Conservation (phyloP, 2,797 vertebrate species). For the Neosalanx taihuensis region DNA sequence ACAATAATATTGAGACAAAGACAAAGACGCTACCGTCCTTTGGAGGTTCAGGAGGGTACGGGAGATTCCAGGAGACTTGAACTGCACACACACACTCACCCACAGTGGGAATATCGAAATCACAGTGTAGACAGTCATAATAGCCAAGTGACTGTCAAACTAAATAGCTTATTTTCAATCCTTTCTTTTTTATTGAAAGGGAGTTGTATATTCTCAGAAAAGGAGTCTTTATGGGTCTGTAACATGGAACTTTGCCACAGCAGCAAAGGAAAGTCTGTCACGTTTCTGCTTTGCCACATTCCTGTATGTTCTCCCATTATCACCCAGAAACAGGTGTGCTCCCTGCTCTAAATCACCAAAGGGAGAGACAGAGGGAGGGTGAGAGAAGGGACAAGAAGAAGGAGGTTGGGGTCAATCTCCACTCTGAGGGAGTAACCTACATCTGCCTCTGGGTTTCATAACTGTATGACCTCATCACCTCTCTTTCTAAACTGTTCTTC, state of each 20-base stretch:
- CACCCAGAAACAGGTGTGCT: conserved; percentile 13
- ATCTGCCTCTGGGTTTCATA: conserved; percentile 42
- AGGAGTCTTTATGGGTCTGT: background rate
- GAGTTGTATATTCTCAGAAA: background rate
- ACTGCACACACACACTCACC: background rate
- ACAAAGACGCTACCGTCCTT: background rate
- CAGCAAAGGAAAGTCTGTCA: background rate
- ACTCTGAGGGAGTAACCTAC: conserved; percentile 39
- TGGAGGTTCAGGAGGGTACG: background rate
- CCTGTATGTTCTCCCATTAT: conserved; percentile 4
- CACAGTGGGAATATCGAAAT: background rate
- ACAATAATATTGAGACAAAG: background rate
- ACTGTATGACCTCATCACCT: conserved; percentile 30
- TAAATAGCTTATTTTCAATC: background rate
- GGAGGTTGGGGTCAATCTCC: background rate
- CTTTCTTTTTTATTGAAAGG: background rate
- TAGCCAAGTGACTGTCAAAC: background rate
- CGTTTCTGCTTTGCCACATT: background rate
- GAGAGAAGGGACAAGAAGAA: background rate
- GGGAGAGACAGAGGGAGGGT: background rate
- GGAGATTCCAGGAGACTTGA: background rate
- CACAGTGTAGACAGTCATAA: background rate
- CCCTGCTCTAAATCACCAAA: background rate
- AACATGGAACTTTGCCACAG: background rate
- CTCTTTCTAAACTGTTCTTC: conserved; percentile 3